Conservation (phyloP, 1,140 invertebrate species). For the Drosophila arawakana region DNA sequence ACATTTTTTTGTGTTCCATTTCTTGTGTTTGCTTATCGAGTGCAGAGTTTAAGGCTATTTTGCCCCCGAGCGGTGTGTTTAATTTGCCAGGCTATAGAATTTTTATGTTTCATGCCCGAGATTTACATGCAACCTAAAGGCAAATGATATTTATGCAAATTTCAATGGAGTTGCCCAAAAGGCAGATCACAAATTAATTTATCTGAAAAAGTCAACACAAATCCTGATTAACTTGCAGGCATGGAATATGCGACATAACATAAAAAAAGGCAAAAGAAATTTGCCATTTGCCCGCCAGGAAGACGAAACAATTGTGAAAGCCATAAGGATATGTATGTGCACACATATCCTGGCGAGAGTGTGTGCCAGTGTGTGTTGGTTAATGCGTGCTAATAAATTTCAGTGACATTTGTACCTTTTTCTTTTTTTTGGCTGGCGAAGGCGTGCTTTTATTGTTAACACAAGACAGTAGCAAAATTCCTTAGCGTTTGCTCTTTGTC, state of each 20-base stretch:
- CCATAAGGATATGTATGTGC: conserved; percentile 15
- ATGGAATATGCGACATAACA: conserved; percentile 36
- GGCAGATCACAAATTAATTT: conserved; percentile 72
- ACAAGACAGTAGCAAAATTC: conserved; percentile 62
- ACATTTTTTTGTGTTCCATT: not conserved
- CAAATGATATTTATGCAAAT: conserved; percentile 82
- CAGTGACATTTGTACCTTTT: conserved; percentile 79
- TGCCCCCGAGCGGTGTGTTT: conserved; percentile 20
- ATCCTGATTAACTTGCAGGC: conserved; percentile 74
- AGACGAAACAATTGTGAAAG: conserved; percentile 73
- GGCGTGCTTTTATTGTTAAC: conserved; percentile 72
- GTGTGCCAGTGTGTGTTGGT: conserved; percentile 51
- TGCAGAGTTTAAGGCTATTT: conserved; percentile 31
- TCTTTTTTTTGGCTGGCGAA: conserved; percentile 35
- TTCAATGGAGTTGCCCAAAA: conserved; percentile 60
- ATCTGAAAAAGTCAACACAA: conserved; percentile 69
- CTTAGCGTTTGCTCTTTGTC: conserved; percentile 51
- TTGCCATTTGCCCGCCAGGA: conserved; percentile 62
- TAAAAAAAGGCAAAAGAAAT: conserved; percentile 55
- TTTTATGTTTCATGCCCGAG: conserved; percentile 34
- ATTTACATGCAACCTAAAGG: conserved; percentile 61
- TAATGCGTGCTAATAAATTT: conserved; percentile 80
- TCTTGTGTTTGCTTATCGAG: conserved; percentile 38
- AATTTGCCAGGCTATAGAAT: conserved; percentile 44
- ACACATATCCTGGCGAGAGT: conserved; percentile 30